Evolutionary conservation across 2,113 vertebrate genomes (phyloP), one percentile per base, ranked within the genome.

Genomic region (Gracilinanus agilis): DNA sequence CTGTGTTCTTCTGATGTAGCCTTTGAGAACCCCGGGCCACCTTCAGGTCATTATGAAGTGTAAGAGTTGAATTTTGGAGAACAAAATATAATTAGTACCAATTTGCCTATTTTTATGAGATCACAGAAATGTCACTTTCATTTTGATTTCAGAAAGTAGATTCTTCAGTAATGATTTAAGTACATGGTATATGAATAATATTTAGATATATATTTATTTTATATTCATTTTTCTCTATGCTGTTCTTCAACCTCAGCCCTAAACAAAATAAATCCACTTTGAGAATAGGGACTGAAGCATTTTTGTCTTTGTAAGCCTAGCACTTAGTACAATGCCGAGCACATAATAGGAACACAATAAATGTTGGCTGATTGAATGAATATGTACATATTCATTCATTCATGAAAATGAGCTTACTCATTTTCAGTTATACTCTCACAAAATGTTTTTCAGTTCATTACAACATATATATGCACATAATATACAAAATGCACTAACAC

Each of bases 181-280:
- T 67, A 34, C n/a, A 67, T 16, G 12, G 34, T 29, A 67, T 13
- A 11, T 67, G 27, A n/a, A 19, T 75, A 89, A 10, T 53, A 92
- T 92, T 75, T n/a, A 58, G 93, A 12, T 90, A 27, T 91, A 19
- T 90, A 94, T 91, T 92, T 90, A 94, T 91, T 92, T 95, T 89
- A 92, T 53, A 29, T 93, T 44, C 67, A 16, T 61, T 67, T 93
- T 96, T 91, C 94, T 89, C 55, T 7, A 34, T 58, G 55, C 2
- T 91, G 61, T 53, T 9, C 24, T 49, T 44, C 90, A 94, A 83
- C 92, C 93, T 34, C 13, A n/a, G 29, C 61, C 13, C 5, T 34
- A 12, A 75, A n/a, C 29, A n/a, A 34, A 19, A 75, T 34, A n/a
- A 75, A 75, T n/a, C 13, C 25, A 29, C 61, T 75, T 75, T 75